Percentiles rank a stretch among this genome's conserved stretches.
Conservation (phyloP, 2,113 vertebrate species). For the Myocastor coypus region DNA sequence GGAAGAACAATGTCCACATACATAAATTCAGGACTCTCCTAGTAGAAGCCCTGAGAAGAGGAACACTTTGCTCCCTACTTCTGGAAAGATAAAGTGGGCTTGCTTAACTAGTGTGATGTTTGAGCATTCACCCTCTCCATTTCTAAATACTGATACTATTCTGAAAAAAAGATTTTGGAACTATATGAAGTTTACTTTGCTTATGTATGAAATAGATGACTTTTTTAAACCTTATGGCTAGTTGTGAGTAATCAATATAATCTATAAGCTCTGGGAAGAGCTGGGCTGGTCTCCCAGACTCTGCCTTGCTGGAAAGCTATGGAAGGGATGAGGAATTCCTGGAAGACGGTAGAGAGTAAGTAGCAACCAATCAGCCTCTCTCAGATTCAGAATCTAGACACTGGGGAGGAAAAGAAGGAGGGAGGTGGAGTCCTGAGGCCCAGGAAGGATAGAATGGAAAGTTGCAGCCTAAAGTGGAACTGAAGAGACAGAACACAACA, state of each 20-base stretch:
- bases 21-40: background rate
- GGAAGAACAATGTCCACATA: background rate
- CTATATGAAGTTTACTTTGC: slow-evolving; percentile 36
- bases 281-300: background rate
- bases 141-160: background rate
- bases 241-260: background rate
- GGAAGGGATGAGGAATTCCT: slow-evolving; percentile 62
- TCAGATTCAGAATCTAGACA: background rate
- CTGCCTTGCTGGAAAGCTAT: slow-evolving; percentile 32
- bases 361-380: background rate
- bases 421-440: background rate
- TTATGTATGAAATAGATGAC: background rate
- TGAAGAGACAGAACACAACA: background rate
- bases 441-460: background rate
- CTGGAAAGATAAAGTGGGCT: accelerated
- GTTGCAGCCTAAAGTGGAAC: background rate
- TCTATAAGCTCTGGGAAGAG: slow-evolving; percentile 47
- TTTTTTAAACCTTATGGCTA: background rate
- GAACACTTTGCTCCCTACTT: background rate
- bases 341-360: background rate
- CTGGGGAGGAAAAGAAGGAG: background rate
- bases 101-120: background rate
- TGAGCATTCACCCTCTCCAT: background rate
- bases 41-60: background rate
- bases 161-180: slow-evolving; percentile 24